Evolutionary conservation across 2,797 vertebrate genomes (phyloP).

Genomic region (Syngnathus acus): DNA sequence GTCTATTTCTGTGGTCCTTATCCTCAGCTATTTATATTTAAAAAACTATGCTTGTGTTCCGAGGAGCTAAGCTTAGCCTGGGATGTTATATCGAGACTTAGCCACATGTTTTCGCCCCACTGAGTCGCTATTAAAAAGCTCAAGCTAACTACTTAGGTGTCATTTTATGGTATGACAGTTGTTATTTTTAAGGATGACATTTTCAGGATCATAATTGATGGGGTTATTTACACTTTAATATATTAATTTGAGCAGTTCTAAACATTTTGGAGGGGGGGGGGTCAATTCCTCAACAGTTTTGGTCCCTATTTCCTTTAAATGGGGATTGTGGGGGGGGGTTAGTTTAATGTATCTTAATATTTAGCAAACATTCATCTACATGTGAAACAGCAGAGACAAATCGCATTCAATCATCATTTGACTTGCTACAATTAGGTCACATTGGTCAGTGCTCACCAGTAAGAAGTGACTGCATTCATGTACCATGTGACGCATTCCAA

Average conservation of each 20-base stretch:
- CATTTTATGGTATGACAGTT: background rate
- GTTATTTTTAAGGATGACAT: background rate
- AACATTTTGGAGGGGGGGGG: background rate
- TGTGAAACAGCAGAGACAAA: background rate
- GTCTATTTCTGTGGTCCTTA: background rate
- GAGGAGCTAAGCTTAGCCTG: too few relatives aligned
- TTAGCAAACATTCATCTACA: background rate
- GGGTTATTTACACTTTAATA: background rate
- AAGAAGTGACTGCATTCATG: background rate
- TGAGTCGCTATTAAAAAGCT: too few relatives aligned
- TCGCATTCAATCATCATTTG: background rate
- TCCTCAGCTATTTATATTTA: background rate
- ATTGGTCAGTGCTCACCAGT: slow-evolving; percentile 4
- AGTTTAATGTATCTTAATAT: background rate
- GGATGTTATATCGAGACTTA: too few relatives aligned
- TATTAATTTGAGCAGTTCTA: background rate
- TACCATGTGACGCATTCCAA: slow-evolving; percentile 12
- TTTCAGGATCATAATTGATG: background rate
- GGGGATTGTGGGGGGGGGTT: too few relatives aligned
- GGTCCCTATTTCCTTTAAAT: background rate
- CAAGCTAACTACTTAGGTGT: background rate
- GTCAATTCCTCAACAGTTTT: background rate
- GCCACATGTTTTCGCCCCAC: too few relatives aligned
- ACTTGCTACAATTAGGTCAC: background rate
- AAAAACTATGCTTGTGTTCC: background rate